Evolutionary conservation across 2,113 vertebrate genomes (phyloP).

Genomic region (Grammatotria lemairii): DNA sequence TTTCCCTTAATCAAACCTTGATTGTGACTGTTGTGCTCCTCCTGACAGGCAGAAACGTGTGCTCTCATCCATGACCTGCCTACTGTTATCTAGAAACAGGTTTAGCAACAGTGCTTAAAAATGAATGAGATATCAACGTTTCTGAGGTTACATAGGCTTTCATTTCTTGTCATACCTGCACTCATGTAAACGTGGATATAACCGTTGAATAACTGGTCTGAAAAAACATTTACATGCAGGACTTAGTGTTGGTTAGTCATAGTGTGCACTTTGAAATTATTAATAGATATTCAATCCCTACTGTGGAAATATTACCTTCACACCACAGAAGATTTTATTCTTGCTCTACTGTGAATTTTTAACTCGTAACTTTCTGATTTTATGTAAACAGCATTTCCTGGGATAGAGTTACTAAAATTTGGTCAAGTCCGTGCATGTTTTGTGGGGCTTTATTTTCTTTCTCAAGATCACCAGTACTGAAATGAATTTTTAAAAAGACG

Average conservation of each 20-base stretch:
- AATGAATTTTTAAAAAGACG: rapidly evolving
- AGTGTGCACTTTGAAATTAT: neutral
- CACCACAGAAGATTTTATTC: neutral
- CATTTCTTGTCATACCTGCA: neutral
- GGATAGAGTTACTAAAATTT: neutral
- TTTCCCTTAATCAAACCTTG: neutral
- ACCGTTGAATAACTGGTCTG: neutral
- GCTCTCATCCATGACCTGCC: neutral
- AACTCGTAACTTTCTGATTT: neutral
- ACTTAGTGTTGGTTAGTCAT: neutral
- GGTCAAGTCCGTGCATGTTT: neutral
- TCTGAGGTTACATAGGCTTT: neutral
- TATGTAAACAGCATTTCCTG: neutral
- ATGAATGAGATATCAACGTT: neutral
- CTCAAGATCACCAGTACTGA: no score
- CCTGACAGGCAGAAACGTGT: neutral
- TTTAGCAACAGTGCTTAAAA: neutral
- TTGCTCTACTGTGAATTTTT: neutral
- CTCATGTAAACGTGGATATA: neutral
- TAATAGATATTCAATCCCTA: neutral
- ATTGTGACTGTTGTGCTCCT: neutral
- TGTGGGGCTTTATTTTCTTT: neutral
- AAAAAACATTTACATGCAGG: neutral
- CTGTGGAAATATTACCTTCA: neutral
- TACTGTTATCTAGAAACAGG: neutral